These are phyloP conservation scores for Steatocranus sp. DNA, from an alignment of 2,797 vertebrate genomes.

Conservation along the genomic window DNA sequence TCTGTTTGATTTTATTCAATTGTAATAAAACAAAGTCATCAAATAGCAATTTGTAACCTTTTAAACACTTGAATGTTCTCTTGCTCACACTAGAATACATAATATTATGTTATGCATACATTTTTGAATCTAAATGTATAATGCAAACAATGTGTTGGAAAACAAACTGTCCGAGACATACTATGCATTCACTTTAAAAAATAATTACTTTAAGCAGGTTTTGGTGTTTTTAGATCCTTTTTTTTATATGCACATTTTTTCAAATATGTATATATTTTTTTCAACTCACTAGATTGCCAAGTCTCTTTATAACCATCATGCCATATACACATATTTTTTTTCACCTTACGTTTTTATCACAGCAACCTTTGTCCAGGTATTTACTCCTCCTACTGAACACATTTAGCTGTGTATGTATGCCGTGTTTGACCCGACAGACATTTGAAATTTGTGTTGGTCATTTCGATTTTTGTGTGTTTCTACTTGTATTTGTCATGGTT, in stretches of 20 bases:
- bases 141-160: conserved; percentile 26
- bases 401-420: conserved; percentile 4
- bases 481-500: neutral
- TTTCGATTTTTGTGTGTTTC: neutral
- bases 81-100: conserved; percentile 14
- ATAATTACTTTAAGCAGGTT: neutral
- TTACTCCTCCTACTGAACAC: neutral
- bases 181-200: conserved; percentile 42
- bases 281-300: conserved; percentile 3
- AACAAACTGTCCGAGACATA: conserved; percentile 21
- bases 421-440: neutral
- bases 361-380: conserved; percentile 9
- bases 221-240: conserved; percentile 9
- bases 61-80: conserved; percentile 41
- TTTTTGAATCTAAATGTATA: conserved; percentile 27
- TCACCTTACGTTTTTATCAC: neutral
- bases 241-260: conserved; percentile 6
- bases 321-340: neutral
- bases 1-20: conserved; percentile 39
- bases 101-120: conserved; percentile 29
- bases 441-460: neutral
- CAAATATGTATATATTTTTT: neutral
- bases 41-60: conserved; percentile 37
- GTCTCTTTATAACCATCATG: neutral
- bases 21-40: conserved; percentile 29